Conservation (phyloP, 2,797 vertebrate genomes). For the Crenuchus spilurus region DNA sequence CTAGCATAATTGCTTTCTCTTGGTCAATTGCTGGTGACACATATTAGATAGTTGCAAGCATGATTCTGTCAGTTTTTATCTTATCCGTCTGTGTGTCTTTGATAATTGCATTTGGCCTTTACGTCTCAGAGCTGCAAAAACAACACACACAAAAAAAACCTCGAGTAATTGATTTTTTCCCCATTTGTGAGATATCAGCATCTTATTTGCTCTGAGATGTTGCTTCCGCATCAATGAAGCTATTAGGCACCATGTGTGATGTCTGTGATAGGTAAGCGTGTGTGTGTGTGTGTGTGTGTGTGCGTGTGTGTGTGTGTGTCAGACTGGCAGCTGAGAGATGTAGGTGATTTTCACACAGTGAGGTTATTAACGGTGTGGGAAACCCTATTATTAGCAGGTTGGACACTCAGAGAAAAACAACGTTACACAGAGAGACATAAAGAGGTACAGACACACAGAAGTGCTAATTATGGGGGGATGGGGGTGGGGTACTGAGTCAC, state of each 20-base stretch:
- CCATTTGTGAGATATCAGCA: conserved; percentile 56
- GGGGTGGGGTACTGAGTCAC: no score
- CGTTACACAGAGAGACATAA: no score
- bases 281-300: not conserved
- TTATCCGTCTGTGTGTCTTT: conserved; percentile 54
- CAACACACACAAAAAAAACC: conserved; percentile 31
- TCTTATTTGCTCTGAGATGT: conserved; percentile 54
- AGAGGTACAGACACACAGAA: not conserved
- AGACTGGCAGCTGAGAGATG: conserved; percentile 33
- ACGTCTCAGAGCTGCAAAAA: conserved; percentile 53
- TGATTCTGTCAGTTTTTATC: conserved; percentile 57
- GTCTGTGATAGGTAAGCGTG: conserved; percentile 37
- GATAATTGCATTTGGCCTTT: conserved; percentile 62
- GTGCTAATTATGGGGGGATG: no score
- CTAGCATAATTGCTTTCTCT: conserved; percentile 54
- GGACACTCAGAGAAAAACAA: not conserved
- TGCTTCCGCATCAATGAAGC: conserved; percentile 47
- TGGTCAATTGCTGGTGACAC: conserved; percentile 53
- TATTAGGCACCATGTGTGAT: conserved; percentile 49
- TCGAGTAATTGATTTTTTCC: conserved; percentile 57
- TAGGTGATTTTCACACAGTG: not conserved
- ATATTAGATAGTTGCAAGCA: conserved; percentile 52
- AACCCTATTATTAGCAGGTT: not conserved
- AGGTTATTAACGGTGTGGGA: not conserved
- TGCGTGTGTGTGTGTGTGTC: conserved; percentile 16